Percentiles rank a stretch among this genome's conserved stretches.
Conservation (phyloP, 2,113 vertebrate genomes). For the Bettongia penicillata region DNA sequence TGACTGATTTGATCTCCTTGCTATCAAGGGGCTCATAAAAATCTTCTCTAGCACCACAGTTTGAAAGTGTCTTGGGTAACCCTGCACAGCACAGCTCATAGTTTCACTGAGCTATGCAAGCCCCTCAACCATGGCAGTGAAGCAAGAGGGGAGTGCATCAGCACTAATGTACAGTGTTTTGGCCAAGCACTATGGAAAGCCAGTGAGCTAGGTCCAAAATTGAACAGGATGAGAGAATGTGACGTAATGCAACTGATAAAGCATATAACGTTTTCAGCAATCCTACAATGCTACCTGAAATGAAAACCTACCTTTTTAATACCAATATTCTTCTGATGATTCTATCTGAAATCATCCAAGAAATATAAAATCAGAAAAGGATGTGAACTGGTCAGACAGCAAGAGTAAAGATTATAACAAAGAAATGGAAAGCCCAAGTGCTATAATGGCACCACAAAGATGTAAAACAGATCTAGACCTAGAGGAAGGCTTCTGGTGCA, state of each 20-base stretch:
- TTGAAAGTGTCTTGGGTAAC: neutral
- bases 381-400: neutral
- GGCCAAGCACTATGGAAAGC: neutral
- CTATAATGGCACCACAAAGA: neutral
- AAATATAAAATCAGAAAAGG: neutral
- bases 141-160: neutral
- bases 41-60: neutral
- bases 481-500: neutral
- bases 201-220: neutral
- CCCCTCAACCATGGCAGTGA: neutral
- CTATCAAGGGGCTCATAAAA: neutral
- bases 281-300: neutral
- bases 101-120: neutral
- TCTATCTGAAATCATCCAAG: neutral
- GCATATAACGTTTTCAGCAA: neutral
- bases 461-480: neutral
- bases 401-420: neutral
- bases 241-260: neutral
- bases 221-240: neutral
- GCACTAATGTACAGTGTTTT: neutral
- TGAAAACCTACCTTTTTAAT: neutral
- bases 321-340: neutral
- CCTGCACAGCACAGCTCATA: neutral
- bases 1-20: neutral
- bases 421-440: neutral